Evolutionary conservation across 2,888 invertebrate species (phyloP).

Genomic region (Synanthedon andrenaeformis): DNA sequence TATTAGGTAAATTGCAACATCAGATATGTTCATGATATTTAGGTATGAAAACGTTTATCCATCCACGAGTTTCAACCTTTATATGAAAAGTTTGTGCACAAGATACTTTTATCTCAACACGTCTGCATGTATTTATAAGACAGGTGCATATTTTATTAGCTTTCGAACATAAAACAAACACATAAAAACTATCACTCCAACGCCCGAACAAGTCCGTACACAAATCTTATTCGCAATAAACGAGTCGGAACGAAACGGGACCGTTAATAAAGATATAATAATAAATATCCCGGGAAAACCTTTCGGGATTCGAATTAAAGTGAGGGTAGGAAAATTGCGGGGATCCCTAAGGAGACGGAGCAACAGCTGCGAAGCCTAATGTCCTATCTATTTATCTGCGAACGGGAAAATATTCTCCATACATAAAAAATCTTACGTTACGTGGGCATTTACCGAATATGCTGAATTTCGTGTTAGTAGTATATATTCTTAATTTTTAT

Average conservation of each 20-base stretch:
- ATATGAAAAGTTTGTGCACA: conserved; percentile 16
- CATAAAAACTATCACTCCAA: conserved; percentile 41
- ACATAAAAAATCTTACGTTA: not conserved
- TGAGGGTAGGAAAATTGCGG: conserved; percentile 66
- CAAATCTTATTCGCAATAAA: conserved; percentile 55
- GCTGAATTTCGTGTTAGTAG: too few species aligned
- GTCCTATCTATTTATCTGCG: conserved; percentile 62
- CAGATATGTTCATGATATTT: too few species aligned
- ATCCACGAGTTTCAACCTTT: conserved; percentile 29
- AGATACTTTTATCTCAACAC: conserved; percentile 32
- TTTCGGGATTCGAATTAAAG: conserved; percentile 65
- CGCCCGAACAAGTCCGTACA: conserved; percentile 24
- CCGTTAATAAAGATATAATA: conserved; percentile 68
- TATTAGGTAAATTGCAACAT: too few species aligned
- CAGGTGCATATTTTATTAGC: conserved; percentile 47
- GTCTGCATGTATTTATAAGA: conserved; percentile 39
- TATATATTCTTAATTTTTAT: too few species aligned
- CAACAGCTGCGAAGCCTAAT: conserved; percentile 65
- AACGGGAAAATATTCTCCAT: conserved; percentile 35
- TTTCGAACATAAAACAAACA: conserved; percentile 36
- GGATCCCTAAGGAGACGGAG: conserved; percentile 54
- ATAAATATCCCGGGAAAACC: conserved; percentile 63
- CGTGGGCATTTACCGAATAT: not conserved
- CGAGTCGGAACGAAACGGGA: conserved; percentile 39
- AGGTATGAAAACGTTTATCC: conserved; percentile 10